Conservation (phyloP, 2,797 vertebrate genomes). For the Chrysocyon brachyurus region DNA sequence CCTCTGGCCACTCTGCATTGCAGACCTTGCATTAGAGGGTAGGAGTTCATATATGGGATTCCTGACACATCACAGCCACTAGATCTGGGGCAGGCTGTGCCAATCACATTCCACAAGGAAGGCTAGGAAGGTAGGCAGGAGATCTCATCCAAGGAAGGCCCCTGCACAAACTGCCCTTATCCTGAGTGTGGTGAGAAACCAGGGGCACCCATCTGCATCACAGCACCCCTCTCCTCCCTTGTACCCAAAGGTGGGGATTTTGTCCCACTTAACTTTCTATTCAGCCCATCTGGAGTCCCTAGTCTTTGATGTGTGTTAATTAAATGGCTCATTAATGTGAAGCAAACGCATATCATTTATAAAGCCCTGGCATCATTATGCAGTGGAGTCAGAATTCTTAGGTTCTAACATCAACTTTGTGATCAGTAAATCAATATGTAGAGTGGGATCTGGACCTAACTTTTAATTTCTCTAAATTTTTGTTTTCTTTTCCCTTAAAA, state of each 20-base stretch:
- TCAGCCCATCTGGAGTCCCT: neutral
- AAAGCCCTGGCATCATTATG: neutral
- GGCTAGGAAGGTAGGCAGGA: neutral
- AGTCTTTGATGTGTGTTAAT: neutral
- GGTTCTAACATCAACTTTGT: neutral
- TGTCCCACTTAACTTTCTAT: neutral
- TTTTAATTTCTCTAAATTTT: conserved; percentile 1
- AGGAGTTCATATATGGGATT: neutral
- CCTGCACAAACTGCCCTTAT: neutral
- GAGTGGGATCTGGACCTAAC: neutral
- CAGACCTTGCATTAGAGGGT: too few species aligned
- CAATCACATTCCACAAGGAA: neutral
- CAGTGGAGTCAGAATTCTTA: neutral
- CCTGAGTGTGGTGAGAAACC: neutral
- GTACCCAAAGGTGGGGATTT: neutral
- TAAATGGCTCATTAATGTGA: neutral
- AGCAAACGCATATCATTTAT: neutral
- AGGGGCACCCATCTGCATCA: rapidly evolving
- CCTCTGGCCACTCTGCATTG: neutral
- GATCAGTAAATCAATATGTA: neutral
- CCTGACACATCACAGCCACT: too few species aligned
- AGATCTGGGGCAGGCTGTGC: neutral
- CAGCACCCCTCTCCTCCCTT: neutral
- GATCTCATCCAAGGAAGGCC: neutral
- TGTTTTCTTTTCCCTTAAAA: neutral